Evolutionary conservation across 2,113 vertebrate species (phyloP).

Genomic region (Penelope pileata): DNA sequence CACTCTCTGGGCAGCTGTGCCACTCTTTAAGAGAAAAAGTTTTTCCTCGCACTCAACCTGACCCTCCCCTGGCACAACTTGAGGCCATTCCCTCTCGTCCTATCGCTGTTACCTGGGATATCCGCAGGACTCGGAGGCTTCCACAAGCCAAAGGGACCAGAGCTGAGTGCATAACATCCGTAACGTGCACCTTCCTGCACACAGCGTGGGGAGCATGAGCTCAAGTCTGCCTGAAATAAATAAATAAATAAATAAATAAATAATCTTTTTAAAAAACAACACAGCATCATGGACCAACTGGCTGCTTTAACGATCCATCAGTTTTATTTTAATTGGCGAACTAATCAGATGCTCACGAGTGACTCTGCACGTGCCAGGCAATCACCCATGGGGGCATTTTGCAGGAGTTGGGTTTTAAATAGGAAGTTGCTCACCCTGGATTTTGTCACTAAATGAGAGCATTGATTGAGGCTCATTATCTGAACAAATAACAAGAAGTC

Average conservation of each 20-base stretch:
- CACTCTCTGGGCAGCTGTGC: too few species aligned
- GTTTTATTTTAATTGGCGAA: constrained; percentile 39
- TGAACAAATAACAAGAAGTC: not conserved
- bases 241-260: not conserved
- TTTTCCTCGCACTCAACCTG: too few species aligned
- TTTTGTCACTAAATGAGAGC: constrained; percentile 3
- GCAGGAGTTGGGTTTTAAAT: constrained; percentile 29
- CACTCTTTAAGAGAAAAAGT: too few species aligned
- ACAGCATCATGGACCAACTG: not conserved
- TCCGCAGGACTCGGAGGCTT: too few species aligned
- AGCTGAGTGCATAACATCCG: rapidly evolving
- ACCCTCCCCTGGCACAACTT: too few species aligned
- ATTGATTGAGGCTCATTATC: constrained; percentile 44
- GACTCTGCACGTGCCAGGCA: not conserved
- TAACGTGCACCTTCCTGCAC: rapidly evolving
- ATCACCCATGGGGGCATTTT: not conserved
- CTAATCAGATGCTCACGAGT: constrained; percentile 25
- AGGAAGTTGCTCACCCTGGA: not conserved
- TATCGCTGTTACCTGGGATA: too few species aligned
- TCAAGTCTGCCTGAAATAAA: not conserved
- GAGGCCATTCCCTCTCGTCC: too few species aligned
- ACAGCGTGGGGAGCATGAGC: rapidly evolving
- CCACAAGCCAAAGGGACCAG: too few species aligned
- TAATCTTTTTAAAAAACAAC: too few species aligned
- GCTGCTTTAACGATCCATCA: not conserved